Evolutionary conservation across 1,140 invertebrate genomes (phyloP).

Genomic region (Conus ventricosus): DNA sequence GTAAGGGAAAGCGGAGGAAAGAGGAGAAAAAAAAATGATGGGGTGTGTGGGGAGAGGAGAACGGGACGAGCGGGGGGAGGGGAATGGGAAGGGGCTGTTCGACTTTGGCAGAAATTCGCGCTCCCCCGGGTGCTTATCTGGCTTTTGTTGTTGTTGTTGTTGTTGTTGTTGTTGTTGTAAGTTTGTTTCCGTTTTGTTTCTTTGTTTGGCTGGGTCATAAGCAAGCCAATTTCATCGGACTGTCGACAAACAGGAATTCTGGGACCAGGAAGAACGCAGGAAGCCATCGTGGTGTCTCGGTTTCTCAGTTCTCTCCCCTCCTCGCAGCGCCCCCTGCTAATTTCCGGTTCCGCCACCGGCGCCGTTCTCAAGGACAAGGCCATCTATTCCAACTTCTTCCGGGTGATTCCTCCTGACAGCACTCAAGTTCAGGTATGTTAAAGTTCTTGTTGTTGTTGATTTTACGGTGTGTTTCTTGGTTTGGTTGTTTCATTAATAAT

Average conservation of each 20-base stretch:
- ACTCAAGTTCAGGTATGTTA: slow-evolving; percentile 25
- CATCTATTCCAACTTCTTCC: slow-evolving; percentile 18
- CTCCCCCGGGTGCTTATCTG: too few relatives aligned
- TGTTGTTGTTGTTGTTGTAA: too few relatives aligned
- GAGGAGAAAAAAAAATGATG: not conserved
- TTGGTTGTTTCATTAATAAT: too few relatives aligned
- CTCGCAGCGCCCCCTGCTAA: slow-evolving; percentile 11
- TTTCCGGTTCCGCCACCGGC: slow-evolving; percentile 27
- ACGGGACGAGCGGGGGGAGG: not conserved
- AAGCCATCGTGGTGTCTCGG: slow-evolving; percentile 7
- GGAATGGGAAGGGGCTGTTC: not conserved
- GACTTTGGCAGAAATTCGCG: too few relatives aligned
- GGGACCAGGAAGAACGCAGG: slow-evolving; percentile 26
- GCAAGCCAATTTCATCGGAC: not conserved
- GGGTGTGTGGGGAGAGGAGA: not conserved
- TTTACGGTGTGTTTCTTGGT: too few relatives aligned
- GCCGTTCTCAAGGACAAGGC: not conserved
- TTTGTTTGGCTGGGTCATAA: too few relatives aligned
- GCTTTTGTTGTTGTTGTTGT: too few relatives aligned
- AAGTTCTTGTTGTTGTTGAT: too few relatives aligned
- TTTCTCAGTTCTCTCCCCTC: slow-evolving; percentile 20
- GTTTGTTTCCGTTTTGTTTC: too few relatives aligned
- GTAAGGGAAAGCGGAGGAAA: not conserved
- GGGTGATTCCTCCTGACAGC: slow-evolving; percentile 32
- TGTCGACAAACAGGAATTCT: not conserved